Conservation (phyloP, 2,797 vertebrate genomes). For the Enteromius paludinosus region DNA sequence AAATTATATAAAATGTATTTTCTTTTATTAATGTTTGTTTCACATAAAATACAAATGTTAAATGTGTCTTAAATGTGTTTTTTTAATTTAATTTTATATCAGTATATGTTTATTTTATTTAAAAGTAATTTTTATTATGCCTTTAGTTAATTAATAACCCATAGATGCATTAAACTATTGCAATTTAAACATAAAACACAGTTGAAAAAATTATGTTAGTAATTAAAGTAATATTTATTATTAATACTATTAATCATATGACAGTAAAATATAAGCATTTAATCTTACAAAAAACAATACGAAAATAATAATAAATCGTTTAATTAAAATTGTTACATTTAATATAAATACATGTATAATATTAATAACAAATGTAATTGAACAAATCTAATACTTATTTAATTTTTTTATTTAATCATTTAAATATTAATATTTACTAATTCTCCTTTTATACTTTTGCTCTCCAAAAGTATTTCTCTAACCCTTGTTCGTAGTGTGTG, state of each 20-base stretch:
- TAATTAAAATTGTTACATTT: not conserved
- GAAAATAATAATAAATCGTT: not conserved
- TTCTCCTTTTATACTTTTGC: not conserved
- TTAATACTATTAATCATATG: not conserved
- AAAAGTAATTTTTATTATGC: not conserved
- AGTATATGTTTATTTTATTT: not conserved
- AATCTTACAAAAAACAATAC: not conserved
- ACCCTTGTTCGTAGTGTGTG: constrained; percentile 2
- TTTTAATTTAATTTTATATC: not conserved
- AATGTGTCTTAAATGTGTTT: not conserved
- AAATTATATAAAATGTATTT: no score
- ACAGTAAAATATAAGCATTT: not conserved
- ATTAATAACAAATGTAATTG: not conserved
- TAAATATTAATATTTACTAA: not conserved
- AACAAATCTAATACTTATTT: not conserved
- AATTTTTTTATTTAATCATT: not conserved
- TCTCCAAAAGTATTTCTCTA: not conserved
- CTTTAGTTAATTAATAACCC: not conserved
- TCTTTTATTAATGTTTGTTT: not conserved
- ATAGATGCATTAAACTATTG: not conserved
- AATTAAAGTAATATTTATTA: not conserved
- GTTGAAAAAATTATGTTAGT: not conserved
- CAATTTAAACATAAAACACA: not conserved
- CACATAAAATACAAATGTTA: not conserved
- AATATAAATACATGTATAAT: not conserved